Conservation (phyloP, 2,113 vertebrate species). For the Vombatus ursinus region DNA sequence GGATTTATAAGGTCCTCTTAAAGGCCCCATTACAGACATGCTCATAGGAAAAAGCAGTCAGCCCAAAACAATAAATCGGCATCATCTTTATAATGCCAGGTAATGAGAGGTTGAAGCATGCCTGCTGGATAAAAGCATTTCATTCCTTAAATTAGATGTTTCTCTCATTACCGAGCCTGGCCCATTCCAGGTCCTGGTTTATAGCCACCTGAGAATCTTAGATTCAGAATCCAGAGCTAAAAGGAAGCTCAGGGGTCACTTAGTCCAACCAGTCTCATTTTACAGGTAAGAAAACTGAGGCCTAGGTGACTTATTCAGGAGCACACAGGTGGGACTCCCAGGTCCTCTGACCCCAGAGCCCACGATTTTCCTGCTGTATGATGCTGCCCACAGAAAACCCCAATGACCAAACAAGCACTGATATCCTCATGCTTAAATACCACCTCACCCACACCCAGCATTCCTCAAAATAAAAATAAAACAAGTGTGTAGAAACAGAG, state of each 20-base stretch:
- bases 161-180: constrained; percentile 27
- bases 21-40: constrained; percentile 9
- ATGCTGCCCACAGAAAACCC: neutral
- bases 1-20: constrained; percentile 24
- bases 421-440: constrained; percentile 24
- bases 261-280: neutral
- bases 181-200: neutral
- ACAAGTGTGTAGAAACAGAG: neutral
- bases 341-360: neutral
- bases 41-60: neutral
- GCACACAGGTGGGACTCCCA: neutral
- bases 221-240: neutral
- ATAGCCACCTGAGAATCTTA: neutral
- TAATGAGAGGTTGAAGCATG: neutral
- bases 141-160: neutral
- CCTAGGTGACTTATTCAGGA: neutral
- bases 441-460: constrained; percentile 15
- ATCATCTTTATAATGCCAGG: neutral
- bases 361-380: neutral
- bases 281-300: neutral
- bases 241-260: neutral
- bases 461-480: constrained; percentile 11
- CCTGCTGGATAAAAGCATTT: neutral
- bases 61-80: neutral
- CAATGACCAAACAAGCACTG: neutral